Percentiles rank a stretch among this genome's conserved stretches.
Conservation (phyloP, 2,113 vertebrate genomes). For the Murina feae region DNA sequence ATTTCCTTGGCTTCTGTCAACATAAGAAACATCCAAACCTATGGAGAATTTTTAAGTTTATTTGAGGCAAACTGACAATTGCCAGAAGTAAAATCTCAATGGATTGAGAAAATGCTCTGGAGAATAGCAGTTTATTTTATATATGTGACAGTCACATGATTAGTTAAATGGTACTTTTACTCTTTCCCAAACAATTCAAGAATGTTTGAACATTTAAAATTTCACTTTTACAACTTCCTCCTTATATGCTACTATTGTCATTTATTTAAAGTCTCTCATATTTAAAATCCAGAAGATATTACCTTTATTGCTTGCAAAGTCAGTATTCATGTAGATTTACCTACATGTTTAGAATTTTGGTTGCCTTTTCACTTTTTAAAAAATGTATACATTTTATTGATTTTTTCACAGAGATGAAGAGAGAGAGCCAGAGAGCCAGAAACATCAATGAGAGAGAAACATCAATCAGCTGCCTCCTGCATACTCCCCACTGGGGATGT, state of each 20-base stretch:
- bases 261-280: background rate
- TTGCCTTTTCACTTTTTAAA: background rate
- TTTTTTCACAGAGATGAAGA: too few species aligned
- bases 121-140: background rate
- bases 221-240: background rate
- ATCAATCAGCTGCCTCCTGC: too few species aligned
- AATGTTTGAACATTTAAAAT: background rate
- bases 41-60: background rate
- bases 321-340: constrained; percentile 14
- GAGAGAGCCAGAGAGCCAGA: too few species aligned
- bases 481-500: too few species aligned
- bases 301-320: background rate
- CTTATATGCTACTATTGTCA: background rate
- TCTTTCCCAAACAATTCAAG: background rate
- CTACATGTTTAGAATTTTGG: background rate
- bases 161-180: background rate
- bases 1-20: background rate
- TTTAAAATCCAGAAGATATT: background rate
- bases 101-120: background rate
- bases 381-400: too few species aligned
- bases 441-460: too few species aligned
- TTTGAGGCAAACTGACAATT: background rate
- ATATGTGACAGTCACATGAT: background rate
- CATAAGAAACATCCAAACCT: background rate
- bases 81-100: background rate